These are phyloP conservation scores for Atrina japonica DNA, from an alignment of 2,888 invertebrate genomes.

Conservation along the genomic window DNA sequence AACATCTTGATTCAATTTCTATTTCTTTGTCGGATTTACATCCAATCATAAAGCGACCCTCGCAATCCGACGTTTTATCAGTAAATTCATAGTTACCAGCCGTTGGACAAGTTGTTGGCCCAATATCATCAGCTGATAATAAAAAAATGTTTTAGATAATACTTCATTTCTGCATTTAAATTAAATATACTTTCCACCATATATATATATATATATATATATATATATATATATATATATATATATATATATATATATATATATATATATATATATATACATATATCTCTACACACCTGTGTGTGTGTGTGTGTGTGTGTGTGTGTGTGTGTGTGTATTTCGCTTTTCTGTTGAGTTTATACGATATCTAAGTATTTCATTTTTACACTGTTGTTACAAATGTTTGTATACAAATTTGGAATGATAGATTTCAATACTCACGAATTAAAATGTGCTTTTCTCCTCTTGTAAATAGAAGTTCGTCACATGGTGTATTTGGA, in stretches of 20 bases:
- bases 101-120: conserved; percentile 48
- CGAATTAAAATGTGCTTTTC: conserved; percentile 65
- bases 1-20: conserved; percentile 55
- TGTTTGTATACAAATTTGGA: too few relatives aligned
- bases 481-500: conserved; percentile 48
- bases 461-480: conserved; percentile 52
- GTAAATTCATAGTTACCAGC: conserved; percentile 54
- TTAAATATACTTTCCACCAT: too few relatives aligned
- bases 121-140: conserved; percentile 21
- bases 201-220: too few relatives aligned
- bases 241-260: too few relatives aligned
- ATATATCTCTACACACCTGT: too few relatives aligned
- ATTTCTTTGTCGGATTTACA: conserved; percentile 58
- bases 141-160: background rate
- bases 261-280: too few relatives aligned
- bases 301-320: too few relatives aligned
- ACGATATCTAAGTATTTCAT: too few relatives aligned
- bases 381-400: too few relatives aligned
- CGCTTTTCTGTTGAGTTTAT: too few relatives aligned
- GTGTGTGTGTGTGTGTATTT: too few relatives aligned
- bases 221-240: too few relatives aligned
- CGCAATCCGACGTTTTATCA: conserved; percentile 64
- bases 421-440: conserved; percentile 61
- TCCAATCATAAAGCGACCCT: conserved; percentile 67
- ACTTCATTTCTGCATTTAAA: background rate